Evolutionary conservation across 2,888 invertebrate species (phyloP).

Genomic region (Agonopterix alstromeriana): DNA sequence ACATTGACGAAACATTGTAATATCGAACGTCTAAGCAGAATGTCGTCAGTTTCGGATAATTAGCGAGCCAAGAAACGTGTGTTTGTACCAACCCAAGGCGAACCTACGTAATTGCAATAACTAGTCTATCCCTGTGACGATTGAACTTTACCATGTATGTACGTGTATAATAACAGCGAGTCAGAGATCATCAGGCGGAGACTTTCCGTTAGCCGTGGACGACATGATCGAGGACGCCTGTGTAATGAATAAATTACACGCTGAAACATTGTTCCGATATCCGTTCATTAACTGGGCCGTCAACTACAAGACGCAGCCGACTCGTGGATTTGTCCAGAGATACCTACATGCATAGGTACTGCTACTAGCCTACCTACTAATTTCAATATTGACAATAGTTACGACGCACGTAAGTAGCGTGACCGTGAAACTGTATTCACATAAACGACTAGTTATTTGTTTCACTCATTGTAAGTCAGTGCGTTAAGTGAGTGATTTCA

Average conservation of each 20-base stretch:
- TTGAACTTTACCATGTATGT: too few species aligned
- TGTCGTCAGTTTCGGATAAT: too few species aligned
- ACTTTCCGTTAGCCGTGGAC: slow-evolving; percentile 53
- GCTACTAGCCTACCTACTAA: slow-evolving; percentile 20
- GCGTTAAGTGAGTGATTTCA: slow-evolving; percentile 6
- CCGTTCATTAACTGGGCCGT: slow-evolving; percentile 61
- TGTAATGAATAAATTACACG: slow-evolving; percentile 76
- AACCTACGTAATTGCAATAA: too few species aligned
- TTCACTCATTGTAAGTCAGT: slow-evolving; percentile 24
- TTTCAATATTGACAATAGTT: slow-evolving; percentile 65
- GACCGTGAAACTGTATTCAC: slow-evolving; percentile 44
- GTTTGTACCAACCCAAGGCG: too few species aligned
- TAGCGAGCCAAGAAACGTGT: too few species aligned
- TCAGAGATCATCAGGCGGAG: slow-evolving; percentile 53
- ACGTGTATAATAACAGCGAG: background rate
- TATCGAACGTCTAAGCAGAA: too few species aligned
- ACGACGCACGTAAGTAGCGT: slow-evolving; percentile 31
- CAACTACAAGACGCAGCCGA: slow-evolving; percentile 27
- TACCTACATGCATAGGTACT: slow-evolving; percentile 12
- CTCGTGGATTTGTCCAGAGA: slow-evolving; percentile 33
- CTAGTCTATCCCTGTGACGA: too few species aligned
- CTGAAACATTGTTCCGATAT: slow-evolving; percentile 72
- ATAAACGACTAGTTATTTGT: slow-evolving; percentile 31
- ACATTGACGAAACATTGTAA: too few species aligned
- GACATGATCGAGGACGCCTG: slow-evolving; percentile 67